These are phyloP conservation scores for Crepidodera aurea DNA, from an alignment of 2,888 invertebrate species.

Conservation along the genomic window DNA sequence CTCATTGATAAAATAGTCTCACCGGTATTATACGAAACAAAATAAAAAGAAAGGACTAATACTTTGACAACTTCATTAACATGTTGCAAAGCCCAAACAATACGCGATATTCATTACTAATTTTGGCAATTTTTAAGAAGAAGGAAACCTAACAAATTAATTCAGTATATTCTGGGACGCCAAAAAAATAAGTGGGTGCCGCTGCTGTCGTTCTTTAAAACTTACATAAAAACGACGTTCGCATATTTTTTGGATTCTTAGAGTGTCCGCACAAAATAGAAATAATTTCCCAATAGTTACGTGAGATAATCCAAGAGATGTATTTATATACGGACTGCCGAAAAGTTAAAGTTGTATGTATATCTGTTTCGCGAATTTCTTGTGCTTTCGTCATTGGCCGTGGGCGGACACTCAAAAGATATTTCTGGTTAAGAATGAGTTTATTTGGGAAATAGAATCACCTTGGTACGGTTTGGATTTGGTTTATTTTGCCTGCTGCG, in stretches of 20 bases:
- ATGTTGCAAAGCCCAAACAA: too few species aligned
- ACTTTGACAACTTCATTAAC: too few species aligned
- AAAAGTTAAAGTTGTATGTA: slow-evolving; percentile 5
- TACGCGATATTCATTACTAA: too few species aligned
- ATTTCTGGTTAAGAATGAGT: slow-evolving; percentile 30
- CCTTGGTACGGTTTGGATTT: slow-evolving; percentile 7
- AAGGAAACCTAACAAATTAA: too few species aligned
- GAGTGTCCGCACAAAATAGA: slow-evolving; percentile 7
- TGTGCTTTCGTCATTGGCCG: slow-evolving; percentile 25
- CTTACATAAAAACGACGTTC: background rate
- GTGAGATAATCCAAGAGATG: slow-evolving; percentile 24
- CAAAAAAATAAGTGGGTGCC: too few species aligned
- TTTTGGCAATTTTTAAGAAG: too few species aligned
- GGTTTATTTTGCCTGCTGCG: background rate
- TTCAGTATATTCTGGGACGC: too few species aligned
- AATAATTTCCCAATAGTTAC: slow-evolving; percentile 25
- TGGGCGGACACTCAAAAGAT: slow-evolving; percentile 30
- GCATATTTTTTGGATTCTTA: slow-evolving; percentile 11
- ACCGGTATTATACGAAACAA: too few species aligned
- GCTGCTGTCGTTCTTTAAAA: background rate
- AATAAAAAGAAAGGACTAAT: too few species aligned
- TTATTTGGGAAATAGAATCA: slow-evolving; percentile 26
- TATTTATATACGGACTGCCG: slow-evolving; percentile 17
- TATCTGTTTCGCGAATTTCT: slow-evolving; percentile 25
- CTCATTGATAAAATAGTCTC: too few species aligned